Evolutionary conservation across 2,113 vertebrate genomes (phyloP).

Genomic region (Tyto alba): DNA sequence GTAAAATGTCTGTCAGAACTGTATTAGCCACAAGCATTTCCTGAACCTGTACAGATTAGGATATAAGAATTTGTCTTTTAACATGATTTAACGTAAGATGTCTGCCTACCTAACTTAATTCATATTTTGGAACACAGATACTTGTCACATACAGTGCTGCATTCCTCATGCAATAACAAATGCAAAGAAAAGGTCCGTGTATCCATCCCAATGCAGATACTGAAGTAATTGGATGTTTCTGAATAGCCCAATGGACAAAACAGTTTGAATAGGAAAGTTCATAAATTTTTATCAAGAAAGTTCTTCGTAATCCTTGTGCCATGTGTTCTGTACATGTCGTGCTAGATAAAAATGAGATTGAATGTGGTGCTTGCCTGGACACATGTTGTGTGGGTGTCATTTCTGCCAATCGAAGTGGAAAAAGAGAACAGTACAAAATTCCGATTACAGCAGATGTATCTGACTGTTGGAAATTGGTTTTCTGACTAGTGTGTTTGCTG

Average conservation of each 20-base stretch:
- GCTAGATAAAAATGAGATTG: neutral
- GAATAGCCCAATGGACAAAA: neutral
- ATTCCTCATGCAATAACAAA: neutral
- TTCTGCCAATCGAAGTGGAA: constrained; percentile 42
- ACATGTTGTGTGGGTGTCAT: constrained; percentile 54
- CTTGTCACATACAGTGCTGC: neutral
- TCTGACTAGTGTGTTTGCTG: constrained; percentile 5
- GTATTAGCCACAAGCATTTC: neutral
- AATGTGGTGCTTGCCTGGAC: constrained; percentile 13
- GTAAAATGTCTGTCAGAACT: neutral
- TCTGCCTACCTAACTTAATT: neutral
- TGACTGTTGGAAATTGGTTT: neutral
- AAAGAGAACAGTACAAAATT: constrained; percentile 27
- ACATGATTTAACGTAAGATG: neutral
- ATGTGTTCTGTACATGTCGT: constrained; percentile 32
- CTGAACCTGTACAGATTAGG: neutral
- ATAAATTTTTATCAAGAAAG: neutral
- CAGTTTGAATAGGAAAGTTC: neutral
- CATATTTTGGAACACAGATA: neutral
- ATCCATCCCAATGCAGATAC: neutral
- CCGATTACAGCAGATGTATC: constrained; percentile 1
- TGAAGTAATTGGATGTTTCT: neutral
- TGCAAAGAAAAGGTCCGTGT: neutral
- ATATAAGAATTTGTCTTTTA: neutral
- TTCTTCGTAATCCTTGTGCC: neutral